Base-by-base conservation (phyloP, 2,888 invertebrate species). In the Glyphotaelius pellucidus region DNA sequence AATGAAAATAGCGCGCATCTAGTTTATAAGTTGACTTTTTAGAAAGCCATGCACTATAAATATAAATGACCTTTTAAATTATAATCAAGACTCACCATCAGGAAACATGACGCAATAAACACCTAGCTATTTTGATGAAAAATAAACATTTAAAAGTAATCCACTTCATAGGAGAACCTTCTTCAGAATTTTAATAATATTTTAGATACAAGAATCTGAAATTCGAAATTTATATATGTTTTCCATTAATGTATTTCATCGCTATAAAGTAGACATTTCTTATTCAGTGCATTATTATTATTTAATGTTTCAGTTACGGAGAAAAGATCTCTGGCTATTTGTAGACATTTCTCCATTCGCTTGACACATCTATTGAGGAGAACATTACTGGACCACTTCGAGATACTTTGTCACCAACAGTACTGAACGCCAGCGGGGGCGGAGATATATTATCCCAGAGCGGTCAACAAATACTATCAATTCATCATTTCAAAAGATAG, bases 321-420 rank as follows among this genome's bases (percentile, higher is more conserved):
- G 83, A 38, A 83, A 35, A 83, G 35, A 83, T 83, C 83, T 32
- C 35, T 19, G 9, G 35, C 83, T n/a, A 42, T 42, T 42, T 86
- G 25, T 30, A n/a, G 86, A 38, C 15, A n/a, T 67, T 67, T 67
- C n/a, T 32, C 35, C 25, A 32, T 25, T 85, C 11, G 42, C 85
- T 38, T 38, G 85, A 86, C 86, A 42, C 86, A 42, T 86, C 86
- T 11, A 86, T 86, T 83, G 38, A 42, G 42, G 47, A 86, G 86
- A 42, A 86, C 47, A 47, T 86, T 86, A 86, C 86, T n/a, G 86
- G 47, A 85, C 85, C 85, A 30, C 86, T 86, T n/a, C 86, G n/a
- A 19, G 85, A 67, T n/a, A 67, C 67, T 67, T 67, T 67, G n/a
- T 67, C 67, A 67, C 67, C n/a, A n/a, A 67, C 67, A 67, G 67